phyloP scores from a whole-genome alignment of 2,113 vertebrate species.

The Otocyon megalotis region DNA sequence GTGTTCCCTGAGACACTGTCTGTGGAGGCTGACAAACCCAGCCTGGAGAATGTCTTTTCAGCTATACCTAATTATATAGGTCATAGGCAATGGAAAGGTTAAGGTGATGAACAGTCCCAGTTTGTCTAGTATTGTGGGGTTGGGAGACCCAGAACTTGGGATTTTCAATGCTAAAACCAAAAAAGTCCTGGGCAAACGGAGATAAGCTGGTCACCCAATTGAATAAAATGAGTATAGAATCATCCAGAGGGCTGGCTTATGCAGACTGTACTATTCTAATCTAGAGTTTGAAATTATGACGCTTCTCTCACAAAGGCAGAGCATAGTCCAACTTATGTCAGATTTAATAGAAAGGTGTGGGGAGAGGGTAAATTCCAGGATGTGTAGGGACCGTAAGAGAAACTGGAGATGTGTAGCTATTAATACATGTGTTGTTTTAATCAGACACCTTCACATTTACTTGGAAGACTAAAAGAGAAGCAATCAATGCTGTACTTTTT shows the following conservation, averaged over 20 bases:
- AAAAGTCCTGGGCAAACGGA: background rate
- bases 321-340: background rate
- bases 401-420: background rate
- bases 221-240: background rate
- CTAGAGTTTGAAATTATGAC: background rate
- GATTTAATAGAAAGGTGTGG: background rate
- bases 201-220: background rate
- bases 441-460: background rate
- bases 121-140: background rate
- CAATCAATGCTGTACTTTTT: background rate
- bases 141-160: background rate
- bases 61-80: background rate
- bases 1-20: background rate
- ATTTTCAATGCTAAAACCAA: background rate
- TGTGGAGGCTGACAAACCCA: background rate
- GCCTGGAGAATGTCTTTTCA: background rate
- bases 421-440: background rate
- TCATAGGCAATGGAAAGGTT: background rate
- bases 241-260: background rate
- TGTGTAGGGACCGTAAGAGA: background rate
- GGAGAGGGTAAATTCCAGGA: background rate
- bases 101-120: background rate
- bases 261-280: background rate
- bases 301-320: background rate
- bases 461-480: conserved; percentile 9